phyloP scores from a whole-genome alignment of 2,888 invertebrate genomes.

The Oligia latruncula region DNA sequence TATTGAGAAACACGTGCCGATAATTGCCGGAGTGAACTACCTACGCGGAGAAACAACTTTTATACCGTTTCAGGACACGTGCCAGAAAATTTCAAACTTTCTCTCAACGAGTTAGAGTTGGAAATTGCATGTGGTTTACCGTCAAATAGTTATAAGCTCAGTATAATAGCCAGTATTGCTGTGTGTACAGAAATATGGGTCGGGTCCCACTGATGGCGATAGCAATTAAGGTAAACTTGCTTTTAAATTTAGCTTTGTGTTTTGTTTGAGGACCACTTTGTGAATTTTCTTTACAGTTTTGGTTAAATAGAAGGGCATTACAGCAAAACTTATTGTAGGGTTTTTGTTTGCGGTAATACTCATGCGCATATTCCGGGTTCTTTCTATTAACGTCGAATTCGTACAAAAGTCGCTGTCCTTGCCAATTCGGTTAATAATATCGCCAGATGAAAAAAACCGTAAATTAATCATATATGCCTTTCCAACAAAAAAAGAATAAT shows the following conservation, averaged over 20 bases:
- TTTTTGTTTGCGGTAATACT: neutral
- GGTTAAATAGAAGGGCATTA: neutral
- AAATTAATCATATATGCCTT: too few species aligned
- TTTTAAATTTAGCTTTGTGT: conserved; percentile 29
- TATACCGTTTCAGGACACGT: conserved; percentile 43
- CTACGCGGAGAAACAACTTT: conserved; percentile 68
- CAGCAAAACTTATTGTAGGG: neutral
- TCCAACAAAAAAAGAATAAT: too few species aligned
- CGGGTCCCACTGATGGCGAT: conserved; percentile 38
- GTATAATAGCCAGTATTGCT: conserved; percentile 57
- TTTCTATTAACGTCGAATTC: neutral
- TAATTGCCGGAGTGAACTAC: conserved; percentile 78
- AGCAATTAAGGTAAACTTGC: conserved; percentile 28
- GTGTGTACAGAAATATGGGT: conserved; percentile 55
- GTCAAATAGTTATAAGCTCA: conserved; percentile 58
- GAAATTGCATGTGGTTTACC: conserved; percentile 17
- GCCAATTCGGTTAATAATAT: too few species aligned
- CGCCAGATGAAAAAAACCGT: neutral
- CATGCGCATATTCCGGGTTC: neutral
- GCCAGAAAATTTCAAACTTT: conserved; percentile 50
- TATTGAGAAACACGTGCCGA: conserved; percentile 79
- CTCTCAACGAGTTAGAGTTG: conserved; percentile 10
- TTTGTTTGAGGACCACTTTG: conserved; percentile 2
- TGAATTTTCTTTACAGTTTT: conserved; percentile 3
- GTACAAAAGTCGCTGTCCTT: too few species aligned